Evolutionary conservation across 2,888 invertebrate genomes (phyloP).

Genomic region (Melanotus villosus): DNA sequence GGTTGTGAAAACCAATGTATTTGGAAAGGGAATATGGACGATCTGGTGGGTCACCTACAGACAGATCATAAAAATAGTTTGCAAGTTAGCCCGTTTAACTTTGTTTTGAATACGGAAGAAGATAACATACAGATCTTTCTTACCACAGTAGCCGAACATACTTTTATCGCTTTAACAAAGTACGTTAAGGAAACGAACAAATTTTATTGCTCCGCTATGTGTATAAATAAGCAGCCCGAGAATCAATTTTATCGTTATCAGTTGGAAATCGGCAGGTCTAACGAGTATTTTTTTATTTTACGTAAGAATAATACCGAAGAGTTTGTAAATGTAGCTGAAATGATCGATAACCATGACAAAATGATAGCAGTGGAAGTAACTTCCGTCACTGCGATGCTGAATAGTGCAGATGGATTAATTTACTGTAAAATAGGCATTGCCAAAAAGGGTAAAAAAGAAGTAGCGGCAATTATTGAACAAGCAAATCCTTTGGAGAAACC

Average conservation of each 20-base stretch:
- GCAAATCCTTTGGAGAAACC: neutral
- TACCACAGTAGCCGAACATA: slow-evolving; percentile 54
- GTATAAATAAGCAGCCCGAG: slow-evolving; percentile 7
- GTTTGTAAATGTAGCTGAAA: slow-evolving; percentile 21
- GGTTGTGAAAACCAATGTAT: slow-evolving; percentile 48
- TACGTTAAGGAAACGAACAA: slow-evolving; percentile 42
- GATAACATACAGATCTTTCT: slow-evolving; percentile 50
- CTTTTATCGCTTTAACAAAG: slow-evolving; percentile 56
- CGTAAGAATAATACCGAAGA: slow-evolving; percentile 28
- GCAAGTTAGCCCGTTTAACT: neutral
- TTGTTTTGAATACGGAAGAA: slow-evolving; percentile 15
- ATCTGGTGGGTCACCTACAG: slow-evolving; percentile 57
- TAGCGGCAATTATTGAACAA: neutral
- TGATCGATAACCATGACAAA: slow-evolving; percentile 32
- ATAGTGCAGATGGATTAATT: slow-evolving; percentile 21
- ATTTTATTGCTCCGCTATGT: slow-evolving; percentile 28
- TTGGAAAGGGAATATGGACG: slow-evolving; percentile 55
- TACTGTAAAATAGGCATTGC: slow-evolving; percentile 36
- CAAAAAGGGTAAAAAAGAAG: slow-evolving; percentile 38
- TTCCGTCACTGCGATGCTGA: slow-evolving; percentile 25
- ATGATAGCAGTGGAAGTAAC: slow-evolving; percentile 36
- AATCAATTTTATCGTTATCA: slow-evolving; percentile 43
- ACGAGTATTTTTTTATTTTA: slow-evolving; percentile 40
- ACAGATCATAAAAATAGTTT: slow-evolving; percentile 1
- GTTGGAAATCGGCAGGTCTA: slow-evolving; percentile 39